A percentile compares a stretch with the other conserved stretches of the same genome.
Conservation (phyloP, 1,140 invertebrate genomes). For the Vanessa tameamea region DNA sequence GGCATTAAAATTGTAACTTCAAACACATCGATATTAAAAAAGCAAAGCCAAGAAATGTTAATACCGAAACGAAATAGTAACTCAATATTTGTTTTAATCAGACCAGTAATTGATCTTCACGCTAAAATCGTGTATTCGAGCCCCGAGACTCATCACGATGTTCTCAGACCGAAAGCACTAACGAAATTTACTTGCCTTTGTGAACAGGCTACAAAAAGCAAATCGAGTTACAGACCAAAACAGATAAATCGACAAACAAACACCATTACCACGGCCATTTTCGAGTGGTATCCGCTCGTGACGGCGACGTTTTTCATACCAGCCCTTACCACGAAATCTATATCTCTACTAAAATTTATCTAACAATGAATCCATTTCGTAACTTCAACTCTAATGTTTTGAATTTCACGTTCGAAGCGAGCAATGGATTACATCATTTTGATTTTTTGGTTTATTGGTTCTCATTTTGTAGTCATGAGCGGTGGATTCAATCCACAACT, state of each 20-base stretch:
- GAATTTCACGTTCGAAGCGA: not conserved
- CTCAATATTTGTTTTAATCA: conserved; percentile 77
- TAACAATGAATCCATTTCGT: conserved; percentile 40
- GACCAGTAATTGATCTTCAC: conserved; percentile 71
- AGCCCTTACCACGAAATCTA: conserved; percentile 21
- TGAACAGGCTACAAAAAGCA: conserved; percentile 69
- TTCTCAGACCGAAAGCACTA: conserved; percentile 57
- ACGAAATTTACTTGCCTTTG: conserved; percentile 77
- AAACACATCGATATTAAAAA: not conserved
- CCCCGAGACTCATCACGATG: conserved; percentile 49
- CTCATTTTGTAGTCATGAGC: conserved; percentile 17
- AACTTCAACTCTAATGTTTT: not conserved
- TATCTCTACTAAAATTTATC: conserved; percentile 19
- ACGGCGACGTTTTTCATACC: conserved; percentile 73
- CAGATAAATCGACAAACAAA: conserved; percentile 78
- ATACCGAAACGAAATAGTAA: conserved; percentile 58
- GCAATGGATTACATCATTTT: conserved; percentile 38
- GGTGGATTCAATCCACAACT: conserved; percentile 71
- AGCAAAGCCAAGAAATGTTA: conserved; percentile 5
- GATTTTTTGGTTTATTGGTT: conserved; percentile 1
- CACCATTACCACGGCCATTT: conserved; percentile 76
- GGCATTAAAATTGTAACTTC: too few species aligned
- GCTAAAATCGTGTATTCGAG: conserved; percentile 46
- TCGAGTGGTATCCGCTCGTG: conserved; percentile 72
- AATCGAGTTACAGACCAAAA: conserved; percentile 78